phyloP scores from a whole-genome alignment of 1,140 invertebrate species.

The Rhopalosiphum maidis region DNA sequence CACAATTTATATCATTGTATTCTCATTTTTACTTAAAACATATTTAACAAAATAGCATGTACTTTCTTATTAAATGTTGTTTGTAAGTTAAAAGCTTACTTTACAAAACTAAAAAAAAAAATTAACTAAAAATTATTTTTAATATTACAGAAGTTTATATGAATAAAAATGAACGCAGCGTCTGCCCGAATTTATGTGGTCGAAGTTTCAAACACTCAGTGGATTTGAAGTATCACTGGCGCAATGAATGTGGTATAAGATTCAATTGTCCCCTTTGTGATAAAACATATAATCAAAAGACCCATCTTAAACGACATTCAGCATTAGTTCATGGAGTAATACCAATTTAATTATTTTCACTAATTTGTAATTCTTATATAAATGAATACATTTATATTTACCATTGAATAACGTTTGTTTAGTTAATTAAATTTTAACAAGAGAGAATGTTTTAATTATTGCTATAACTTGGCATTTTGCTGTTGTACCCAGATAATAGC shows the following conservation, averaged over 20 bases:
- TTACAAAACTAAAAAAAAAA: background rate
- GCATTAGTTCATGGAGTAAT: constrained; percentile 61
- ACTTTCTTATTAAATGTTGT: background rate
- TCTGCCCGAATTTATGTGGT: constrained; percentile 62
- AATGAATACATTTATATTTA: background rate
- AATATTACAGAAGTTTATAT: background rate
- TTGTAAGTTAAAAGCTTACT: background rate
- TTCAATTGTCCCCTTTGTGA: constrained; percentile 60
- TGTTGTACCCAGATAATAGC: too few relatives aligned
- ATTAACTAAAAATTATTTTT: background rate
- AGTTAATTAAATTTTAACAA: background rate
- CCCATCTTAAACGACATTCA: constrained; percentile 60
- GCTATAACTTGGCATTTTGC: background rate
- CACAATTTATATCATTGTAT: background rate
- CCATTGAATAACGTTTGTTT: background rate
- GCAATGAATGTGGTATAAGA: constrained; percentile 60
- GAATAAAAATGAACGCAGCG: constrained; percentile 8
- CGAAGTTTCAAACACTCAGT: constrained; percentile 60
- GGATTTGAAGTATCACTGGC: constrained; percentile 59
- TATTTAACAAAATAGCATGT: background rate
- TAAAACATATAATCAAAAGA: constrained; percentile 61
- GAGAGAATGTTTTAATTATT: background rate
- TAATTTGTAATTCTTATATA: background rate
- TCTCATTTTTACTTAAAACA: background rate
- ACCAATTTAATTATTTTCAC: background rate